Percentiles rank a stretch among this genome's conserved stretches.
Evolutionary conservation across 2,113 vertebrate genomes (phyloP).

Genomic region (Rafetus swinhoei): DNA sequence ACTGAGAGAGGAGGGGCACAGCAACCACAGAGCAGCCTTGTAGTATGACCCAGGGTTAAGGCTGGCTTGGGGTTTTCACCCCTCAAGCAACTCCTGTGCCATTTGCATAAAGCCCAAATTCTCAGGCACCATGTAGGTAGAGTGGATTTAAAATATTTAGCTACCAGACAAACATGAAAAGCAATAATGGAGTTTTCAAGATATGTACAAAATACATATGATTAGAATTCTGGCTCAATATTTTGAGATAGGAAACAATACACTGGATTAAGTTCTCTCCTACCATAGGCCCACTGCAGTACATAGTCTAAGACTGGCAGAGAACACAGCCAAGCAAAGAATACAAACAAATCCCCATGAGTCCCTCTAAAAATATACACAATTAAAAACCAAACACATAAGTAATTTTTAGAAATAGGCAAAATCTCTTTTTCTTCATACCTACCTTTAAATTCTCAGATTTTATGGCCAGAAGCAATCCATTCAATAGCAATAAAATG

Average conservation of each 20-base stretch:
- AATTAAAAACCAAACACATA: background rate
- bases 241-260: background rate
- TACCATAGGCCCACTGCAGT: background rate
- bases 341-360: accelerated
- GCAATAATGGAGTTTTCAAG: background rate
- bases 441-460: background rate
- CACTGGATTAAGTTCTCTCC: background rate
- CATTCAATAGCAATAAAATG: no score
- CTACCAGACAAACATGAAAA: background rate
- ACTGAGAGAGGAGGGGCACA: no score
- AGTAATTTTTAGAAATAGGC: background rate
- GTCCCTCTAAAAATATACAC: background rate
- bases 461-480: no score
- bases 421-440: no score
- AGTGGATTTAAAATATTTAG: background rate
- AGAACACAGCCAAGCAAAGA: background rate
- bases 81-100: background rate
- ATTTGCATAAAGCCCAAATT: background rate
- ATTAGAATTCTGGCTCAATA: background rate
- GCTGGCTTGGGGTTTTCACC: no score
- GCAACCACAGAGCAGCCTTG: background rate
- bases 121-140: background rate
- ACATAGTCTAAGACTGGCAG: background rate
- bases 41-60: accelerated
- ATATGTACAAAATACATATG: background rate